Evolutionary conservation across 2,888 invertebrate genomes (phyloP), one percentile per base, ranked within the genome.

Genomic region (Hymenopus coronatus): DNA sequence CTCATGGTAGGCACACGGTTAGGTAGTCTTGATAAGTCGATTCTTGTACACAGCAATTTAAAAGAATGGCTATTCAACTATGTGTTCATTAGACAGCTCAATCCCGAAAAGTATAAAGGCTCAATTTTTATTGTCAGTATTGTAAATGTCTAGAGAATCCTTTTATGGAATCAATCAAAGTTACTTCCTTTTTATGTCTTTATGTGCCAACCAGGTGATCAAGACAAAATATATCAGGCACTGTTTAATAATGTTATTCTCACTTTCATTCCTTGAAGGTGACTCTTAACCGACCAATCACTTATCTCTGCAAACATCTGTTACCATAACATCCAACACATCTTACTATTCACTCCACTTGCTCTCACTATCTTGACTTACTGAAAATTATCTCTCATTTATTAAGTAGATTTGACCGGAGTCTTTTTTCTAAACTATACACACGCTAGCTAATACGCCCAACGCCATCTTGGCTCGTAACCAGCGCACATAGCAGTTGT

Each of bases 391-490:
- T 33, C 40, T 9, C 40, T 40, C 12, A 40, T 40, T 40, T 40
- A 2, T 1, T 12, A 40, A 40, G 40, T 40, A 40, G n/a, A n/a
- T n/a, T n/a, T 40, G 12, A 40, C 12, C 30, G 12, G 12, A 12
- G 12, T 40, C 9, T 1, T 40, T 40, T 40, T 40, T 40, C 40
- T 40, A 40, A 40, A 40, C 12, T 40, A 9, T 40, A 40, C 40
- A 40, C 40, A 40, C 40, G 40, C 40, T 40, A 40, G 40, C 40
- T 40, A 40, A 40, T 88, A 83, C 90, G 89, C 85, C 92, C 92
- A 92, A 92, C 86, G 86, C 86, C 86, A 92, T 92, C 93, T 93
- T 92, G 93, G 93, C 92, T 93, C 54, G 15, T 4, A 15, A 70
- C 20, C 54, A 70, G 54, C 54, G 54, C 54, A 70, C 54, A 40